Conservation (phyloP, 2,113 vertebrate species). For the Pseudorhombus dupliciocellatus region DNA sequence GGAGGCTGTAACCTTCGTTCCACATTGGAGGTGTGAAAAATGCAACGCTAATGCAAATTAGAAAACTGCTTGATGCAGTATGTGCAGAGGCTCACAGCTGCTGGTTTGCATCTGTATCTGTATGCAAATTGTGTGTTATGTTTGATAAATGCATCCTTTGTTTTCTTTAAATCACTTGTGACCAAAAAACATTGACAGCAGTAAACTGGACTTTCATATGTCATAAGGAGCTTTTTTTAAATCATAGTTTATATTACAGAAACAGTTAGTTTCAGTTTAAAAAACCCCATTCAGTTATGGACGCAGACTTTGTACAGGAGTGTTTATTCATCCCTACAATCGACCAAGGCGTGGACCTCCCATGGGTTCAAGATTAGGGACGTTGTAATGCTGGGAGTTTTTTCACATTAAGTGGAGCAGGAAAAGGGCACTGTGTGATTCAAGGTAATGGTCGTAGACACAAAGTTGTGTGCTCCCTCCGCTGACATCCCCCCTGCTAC, state of each 20-base stretch:
- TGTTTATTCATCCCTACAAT: conserved; percentile 5
- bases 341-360: conserved; percentile 39
- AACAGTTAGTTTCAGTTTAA: too few species aligned
- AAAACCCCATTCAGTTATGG: too few species aligned
- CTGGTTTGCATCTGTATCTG: not conserved
- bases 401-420: not conserved
- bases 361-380: conserved; percentile 1
- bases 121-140: not conserved
- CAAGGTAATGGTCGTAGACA: not conserved
- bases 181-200: not conserved
- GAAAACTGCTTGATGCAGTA: not conserved
- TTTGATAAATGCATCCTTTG: not conserved
- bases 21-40: conserved; percentile 33
- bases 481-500: not conserved
- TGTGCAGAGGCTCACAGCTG: not conserved
- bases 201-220: not conserved
- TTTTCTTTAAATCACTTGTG: not conserved
- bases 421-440: not conserved
- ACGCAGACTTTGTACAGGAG: not conserved
- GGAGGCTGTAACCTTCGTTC: conserved; percentile 8
- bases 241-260: too few species aligned
- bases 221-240: not conserved
- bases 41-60: not conserved
- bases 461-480: not conserved
- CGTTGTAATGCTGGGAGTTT: not conserved